Evolutionary conservation across 2,797 vertebrate species (phyloP).

Genomic region (Amblyraja radiata): DNA sequence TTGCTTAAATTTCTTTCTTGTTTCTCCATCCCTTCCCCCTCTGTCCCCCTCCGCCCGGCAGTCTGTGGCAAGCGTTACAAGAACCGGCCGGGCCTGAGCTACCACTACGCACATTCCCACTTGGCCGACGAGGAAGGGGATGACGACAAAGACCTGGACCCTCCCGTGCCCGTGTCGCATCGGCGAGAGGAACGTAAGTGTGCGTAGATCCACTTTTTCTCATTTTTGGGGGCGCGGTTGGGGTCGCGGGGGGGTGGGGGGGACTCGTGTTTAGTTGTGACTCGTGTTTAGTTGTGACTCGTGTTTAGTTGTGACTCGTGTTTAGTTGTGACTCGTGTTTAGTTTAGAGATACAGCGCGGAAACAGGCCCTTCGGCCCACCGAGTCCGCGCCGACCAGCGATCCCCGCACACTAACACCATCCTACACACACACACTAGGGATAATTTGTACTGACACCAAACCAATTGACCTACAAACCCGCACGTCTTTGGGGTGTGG

Average conservation of each 20-base stretch:
- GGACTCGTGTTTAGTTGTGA: no score
- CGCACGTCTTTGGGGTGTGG: no score
- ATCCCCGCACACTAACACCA: no score
- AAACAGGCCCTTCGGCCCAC: no score
- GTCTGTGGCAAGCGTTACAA: slow-evolving; percentile 95
- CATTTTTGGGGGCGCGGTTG: not conserved
- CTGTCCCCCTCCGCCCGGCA: slow-evolving; percentile 45
- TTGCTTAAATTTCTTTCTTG: not conserved
- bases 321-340: no score
- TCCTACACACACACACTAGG: no score
- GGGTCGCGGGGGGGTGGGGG: not conserved
- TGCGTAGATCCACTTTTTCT: slow-evolving; percentile 48
- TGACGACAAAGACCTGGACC: slow-evolving; percentile 64
- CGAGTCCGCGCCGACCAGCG: no score
- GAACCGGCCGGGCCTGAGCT: slow-evolving; percentile 89
- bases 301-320: no score
- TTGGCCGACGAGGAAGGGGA: slow-evolving; percentile 90
- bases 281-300: no score
- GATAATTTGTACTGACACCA: no score
- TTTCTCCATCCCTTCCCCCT: slow-evolving; percentile 39
- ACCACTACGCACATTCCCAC: slow-evolving; percentile 92
- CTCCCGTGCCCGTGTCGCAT: slow-evolving; percentile 66
- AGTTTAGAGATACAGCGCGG: no score
- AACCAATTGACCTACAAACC: no score
- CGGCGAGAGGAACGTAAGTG: slow-evolving; percentile 78